A percentile compares a stretch with the other conserved stretches of the same genome.
These are phyloP conservation scores for Polydrusus pterygomalis DNA, from an alignment of 2,888 invertebrate genomes.

Conservation along the genomic window DNA sequence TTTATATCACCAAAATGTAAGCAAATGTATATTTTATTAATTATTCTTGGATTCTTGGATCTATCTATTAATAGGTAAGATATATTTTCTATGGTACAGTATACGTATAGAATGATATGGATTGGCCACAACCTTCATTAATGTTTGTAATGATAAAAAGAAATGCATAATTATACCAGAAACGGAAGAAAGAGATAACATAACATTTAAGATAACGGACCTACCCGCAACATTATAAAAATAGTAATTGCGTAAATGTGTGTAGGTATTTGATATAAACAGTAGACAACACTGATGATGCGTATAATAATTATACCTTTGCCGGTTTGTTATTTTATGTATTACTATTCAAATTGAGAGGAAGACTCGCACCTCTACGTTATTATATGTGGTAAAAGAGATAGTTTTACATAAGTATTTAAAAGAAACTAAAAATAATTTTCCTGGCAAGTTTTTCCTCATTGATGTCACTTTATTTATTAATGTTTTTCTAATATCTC, in stretches of 20 bases:
- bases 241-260: constrained; percentile 8
- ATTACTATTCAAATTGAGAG: constrained; percentile 2
- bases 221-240: background rate
- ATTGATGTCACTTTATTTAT: too few relatives aligned
- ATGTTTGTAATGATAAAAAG: background rate
- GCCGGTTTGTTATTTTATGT: constrained; percentile 8
- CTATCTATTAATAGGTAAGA: too few relatives aligned
- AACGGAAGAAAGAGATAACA: background rate
- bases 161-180: constrained; percentile 21
- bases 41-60: too few relatives aligned
- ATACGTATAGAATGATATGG: too few relatives aligned
- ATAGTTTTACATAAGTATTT: too few relatives aligned
- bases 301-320: constrained; percentile 2
- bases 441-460: too few relatives aligned
- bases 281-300: constrained; percentile 19
- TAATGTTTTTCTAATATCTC: too few relatives aligned
- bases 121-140: background rate
- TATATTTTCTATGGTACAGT: too few relatives aligned
- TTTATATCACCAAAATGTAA: too few relatives aligned
- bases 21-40: too few relatives aligned
- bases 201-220: constrained; percentile 11
- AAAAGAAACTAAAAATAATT: too few relatives aligned
- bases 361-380: background rate
- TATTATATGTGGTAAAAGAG: background rate
- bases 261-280: constrained; percentile 21